Conservation (phyloP, 2,888 invertebrate genomes). For the Platycheirus albimanus region DNA sequence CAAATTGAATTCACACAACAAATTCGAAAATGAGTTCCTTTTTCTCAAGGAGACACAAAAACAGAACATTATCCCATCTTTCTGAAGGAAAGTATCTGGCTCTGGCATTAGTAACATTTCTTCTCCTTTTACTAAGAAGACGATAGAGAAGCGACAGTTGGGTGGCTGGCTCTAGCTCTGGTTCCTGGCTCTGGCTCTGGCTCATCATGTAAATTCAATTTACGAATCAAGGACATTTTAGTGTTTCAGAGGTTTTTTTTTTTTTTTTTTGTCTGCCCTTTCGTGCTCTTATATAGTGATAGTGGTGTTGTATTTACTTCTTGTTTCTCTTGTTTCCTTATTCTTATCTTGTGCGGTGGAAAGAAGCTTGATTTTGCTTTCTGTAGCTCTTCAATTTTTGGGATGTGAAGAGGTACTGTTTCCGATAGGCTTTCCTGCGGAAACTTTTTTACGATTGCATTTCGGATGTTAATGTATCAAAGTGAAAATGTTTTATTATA, state of each 20-base stretch:
- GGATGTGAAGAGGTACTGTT: slow-evolving; percentile 50
- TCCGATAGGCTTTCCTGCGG: slow-evolving; percentile 65
- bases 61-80: slow-evolving; percentile 11
- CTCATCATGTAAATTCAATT: slow-evolving; percentile 72
- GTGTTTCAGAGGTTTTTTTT: slow-evolving; percentile 15
- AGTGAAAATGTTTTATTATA: slow-evolving; percentile 59
- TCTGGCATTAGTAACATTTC: slow-evolving; percentile 34
- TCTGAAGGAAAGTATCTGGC: slow-evolving; percentile 21
- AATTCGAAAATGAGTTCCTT: slow-evolving; percentile 63
- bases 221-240: slow-evolving; percentile 68
- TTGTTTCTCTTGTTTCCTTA: slow-evolving; percentile 16
- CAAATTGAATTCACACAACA: slow-evolving; percentile 71
- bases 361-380: slow-evolving; percentile 58
- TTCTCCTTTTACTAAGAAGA: slow-evolving; percentile 14
- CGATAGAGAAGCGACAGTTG: slow-evolving; percentile 53
- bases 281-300: too few relatives aligned
- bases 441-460: slow-evolving; percentile 68
- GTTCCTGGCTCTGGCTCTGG: too few relatives aligned
- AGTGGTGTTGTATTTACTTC: background rate
- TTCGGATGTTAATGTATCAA: slow-evolving; percentile 71
- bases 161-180: too few relatives aligned
- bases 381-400: slow-evolving; percentile 49
- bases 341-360: slow-evolving; percentile 45
- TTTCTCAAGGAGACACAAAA: slow-evolving; percentile 24
- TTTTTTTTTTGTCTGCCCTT: slow-evolving; percentile 15